Conservation (phyloP, 2,888 invertebrate species). For the Stegophylla sp. region DNA sequence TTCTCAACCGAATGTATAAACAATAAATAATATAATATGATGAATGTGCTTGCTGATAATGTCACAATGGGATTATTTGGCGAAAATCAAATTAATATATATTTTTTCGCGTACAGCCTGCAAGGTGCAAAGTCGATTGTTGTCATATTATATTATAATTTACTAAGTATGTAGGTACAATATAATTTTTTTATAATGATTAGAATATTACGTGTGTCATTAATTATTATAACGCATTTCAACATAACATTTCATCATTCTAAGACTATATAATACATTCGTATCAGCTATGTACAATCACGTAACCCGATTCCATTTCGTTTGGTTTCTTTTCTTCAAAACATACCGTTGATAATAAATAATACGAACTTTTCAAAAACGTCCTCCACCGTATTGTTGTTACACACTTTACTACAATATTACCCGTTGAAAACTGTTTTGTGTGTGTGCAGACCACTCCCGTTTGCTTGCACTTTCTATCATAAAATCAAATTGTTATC, state of each 20-base stretch:
- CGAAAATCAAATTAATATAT: too few relatives aligned
- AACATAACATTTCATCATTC: not conserved
- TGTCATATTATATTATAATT: too few relatives aligned
- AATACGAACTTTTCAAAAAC: not conserved
- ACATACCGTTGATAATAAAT: not conserved
- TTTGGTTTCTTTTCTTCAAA: not conserved
- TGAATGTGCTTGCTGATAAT: too few relatives aligned
- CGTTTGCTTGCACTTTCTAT: conserved; percentile 16
- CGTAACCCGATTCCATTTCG: conserved; percentile 3
- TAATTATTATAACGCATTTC: not conserved
- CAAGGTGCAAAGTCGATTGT: too few relatives aligned
- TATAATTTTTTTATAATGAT: not conserved
- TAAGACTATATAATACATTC: not conserved
- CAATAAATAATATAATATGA: too few relatives aligned
- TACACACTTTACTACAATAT: not conserved
- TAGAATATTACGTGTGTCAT: not conserved
- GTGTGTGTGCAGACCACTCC: conserved; percentile 12
- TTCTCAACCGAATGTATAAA: too few relatives aligned
- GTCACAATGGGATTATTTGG: too few relatives aligned
- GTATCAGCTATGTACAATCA: not conserved
- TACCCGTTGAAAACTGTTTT: not conserved
- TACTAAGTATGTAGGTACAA: too few relatives aligned
- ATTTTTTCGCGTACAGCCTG: too few relatives aligned
- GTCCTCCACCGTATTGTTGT: not conserved
- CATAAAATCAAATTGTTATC: conserved; percentile 29